Conservation (phyloP, 2,113 vertebrate species). For the Chlorodrepanis virens region DNA sequence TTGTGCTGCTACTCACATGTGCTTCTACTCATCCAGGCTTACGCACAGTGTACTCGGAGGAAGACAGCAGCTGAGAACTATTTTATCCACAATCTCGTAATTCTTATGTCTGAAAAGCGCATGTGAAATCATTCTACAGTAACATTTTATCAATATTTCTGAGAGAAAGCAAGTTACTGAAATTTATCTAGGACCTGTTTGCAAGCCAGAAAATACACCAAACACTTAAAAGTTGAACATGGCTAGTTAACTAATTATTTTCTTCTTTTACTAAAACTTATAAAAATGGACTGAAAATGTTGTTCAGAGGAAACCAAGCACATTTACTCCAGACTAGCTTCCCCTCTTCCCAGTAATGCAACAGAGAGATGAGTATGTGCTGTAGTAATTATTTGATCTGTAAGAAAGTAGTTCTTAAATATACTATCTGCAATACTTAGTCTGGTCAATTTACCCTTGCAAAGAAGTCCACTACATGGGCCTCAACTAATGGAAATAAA, state of each 20-base stretch:
- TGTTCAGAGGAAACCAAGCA: neutral
- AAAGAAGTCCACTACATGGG: neutral
- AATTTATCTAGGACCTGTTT: neutral
- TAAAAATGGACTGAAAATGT: neutral
- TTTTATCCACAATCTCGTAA: neutral
- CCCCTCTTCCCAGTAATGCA: neutral
- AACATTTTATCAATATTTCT: neutral
- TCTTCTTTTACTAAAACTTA: neutral
- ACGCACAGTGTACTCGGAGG: neutral
- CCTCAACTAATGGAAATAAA: neutral
- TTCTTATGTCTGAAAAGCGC: neutral
- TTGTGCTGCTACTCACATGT: neutral
- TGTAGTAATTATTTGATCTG: neutral
- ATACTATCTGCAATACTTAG: neutral
- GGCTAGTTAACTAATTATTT: neutral
- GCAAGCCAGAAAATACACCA: neutral
- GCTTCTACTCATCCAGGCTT: neutral
- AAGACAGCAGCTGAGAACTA: rapidly evolving
- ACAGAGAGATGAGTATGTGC: neutral
- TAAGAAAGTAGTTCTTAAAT: neutral
- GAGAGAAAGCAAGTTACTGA: neutral
- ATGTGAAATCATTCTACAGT: neutral
- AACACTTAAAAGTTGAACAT: neutral
- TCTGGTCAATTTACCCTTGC: neutral
- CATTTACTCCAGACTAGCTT: neutral